A percentile compares a stretch with the other conserved stretches of the same genome.
These are phyloP conservation scores for Meandrina meandrites DNA, from an alignment of 92 coral and sea anemone genomes.

Conservation along the genomic window DNA sequence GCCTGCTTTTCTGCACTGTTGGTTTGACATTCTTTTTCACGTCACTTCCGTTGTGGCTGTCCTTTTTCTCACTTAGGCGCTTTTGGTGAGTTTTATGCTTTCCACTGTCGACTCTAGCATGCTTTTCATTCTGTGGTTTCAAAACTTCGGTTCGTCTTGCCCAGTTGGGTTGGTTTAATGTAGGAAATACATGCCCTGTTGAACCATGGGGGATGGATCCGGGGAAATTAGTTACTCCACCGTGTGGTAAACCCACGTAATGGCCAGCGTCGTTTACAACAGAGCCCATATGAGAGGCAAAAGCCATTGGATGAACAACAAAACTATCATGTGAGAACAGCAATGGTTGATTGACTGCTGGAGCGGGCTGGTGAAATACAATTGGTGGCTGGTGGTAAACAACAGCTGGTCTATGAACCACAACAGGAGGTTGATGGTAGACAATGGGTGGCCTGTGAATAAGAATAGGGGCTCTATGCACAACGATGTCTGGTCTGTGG, in stretches of 20 bases:
- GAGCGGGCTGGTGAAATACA: slow-evolving; percentile 97
- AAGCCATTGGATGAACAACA: slow-evolving; percentile 85
- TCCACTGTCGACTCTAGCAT: background rate
- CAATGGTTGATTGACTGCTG: slow-evolving; percentile 96
- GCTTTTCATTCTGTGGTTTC: slow-evolving; percentile 58
- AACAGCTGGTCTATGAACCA: slow-evolving; percentile 97
- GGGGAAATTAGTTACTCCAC: slow-evolving; percentile 82
- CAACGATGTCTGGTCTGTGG: slow-evolving; percentile 98
- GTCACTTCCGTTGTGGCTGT: slow-evolving; percentile 1
- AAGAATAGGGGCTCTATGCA: slow-evolving; percentile 96
- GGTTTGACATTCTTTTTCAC: background rate
- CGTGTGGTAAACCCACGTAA: slow-evolving; percentile 91
- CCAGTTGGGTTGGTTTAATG: slow-evolving; percentile 21
- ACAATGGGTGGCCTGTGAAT: slow-evolving; percentile 99
- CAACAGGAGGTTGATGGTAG: slow-evolving; percentile 97
- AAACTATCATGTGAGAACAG: slow-evolving; percentile 94
- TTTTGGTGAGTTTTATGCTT: slow-evolving; percentile 1
- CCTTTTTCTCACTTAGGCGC: background rate
- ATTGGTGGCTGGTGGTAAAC: slow-evolving; percentile 99
- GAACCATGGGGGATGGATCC: slow-evolving; percentile 45
- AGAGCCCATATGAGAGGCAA: slow-evolving; percentile 92
- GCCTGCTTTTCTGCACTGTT: slow-evolving; percentile 39
- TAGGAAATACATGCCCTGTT: slow-evolving; percentile 25
- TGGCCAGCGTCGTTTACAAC: slow-evolving; percentile 95
- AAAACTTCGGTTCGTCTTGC: slow-evolving; percentile 58